phyloP scores from a whole-genome alignment of 2,113 vertebrate species.

The Orthonyx spaldingii region DNA sequence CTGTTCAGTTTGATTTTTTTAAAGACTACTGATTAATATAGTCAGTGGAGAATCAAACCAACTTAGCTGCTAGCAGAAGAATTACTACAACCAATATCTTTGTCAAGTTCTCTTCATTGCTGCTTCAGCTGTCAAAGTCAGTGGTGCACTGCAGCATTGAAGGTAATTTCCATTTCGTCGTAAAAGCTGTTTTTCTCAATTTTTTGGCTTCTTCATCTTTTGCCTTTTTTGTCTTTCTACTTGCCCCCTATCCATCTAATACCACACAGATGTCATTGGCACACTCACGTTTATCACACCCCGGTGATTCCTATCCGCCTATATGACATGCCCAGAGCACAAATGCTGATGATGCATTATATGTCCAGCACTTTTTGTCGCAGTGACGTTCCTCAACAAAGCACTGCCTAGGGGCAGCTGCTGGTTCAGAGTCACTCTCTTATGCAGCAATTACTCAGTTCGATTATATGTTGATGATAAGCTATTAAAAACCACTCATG shows the following conservation, averaged over 20 bases:
- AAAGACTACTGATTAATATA: constrained; percentile 52
- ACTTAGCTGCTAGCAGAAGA: constrained; percentile 50
- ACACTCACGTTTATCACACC: constrained; percentile 52
- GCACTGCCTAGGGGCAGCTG: constrained; percentile 38
- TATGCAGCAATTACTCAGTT: constrained; percentile 62
- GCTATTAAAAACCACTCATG: constrained; percentile 61
- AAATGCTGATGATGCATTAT: constrained; percentile 52
- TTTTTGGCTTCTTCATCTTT: constrained; percentile 64
- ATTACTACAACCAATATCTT: constrained; percentile 54
- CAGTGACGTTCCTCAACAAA: constrained; percentile 57
- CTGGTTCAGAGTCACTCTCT: constrained; percentile 16
- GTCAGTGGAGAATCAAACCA: constrained; percentile 59
- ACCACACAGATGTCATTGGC: constrained; percentile 59
- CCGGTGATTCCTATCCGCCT: constrained; percentile 57
- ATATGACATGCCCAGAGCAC: constrained; percentile 27
- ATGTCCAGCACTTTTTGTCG: constrained; percentile 38
- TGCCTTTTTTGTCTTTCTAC: constrained; percentile 52
- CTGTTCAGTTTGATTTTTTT: constrained; percentile 12
- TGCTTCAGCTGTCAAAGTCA: constrained; percentile 73
- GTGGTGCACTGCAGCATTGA: constrained; percentile 74
- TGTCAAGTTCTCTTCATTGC: constrained; percentile 61
- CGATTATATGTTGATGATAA: constrained; percentile 61
- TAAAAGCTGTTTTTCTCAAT: constrained; percentile 69
- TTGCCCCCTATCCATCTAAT: constrained; percentile 66
- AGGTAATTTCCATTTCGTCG: constrained; percentile 74